Evolutionary conservation across 2,888 invertebrate species (phyloP).

Genomic region (Mantis religiosa): DNA sequence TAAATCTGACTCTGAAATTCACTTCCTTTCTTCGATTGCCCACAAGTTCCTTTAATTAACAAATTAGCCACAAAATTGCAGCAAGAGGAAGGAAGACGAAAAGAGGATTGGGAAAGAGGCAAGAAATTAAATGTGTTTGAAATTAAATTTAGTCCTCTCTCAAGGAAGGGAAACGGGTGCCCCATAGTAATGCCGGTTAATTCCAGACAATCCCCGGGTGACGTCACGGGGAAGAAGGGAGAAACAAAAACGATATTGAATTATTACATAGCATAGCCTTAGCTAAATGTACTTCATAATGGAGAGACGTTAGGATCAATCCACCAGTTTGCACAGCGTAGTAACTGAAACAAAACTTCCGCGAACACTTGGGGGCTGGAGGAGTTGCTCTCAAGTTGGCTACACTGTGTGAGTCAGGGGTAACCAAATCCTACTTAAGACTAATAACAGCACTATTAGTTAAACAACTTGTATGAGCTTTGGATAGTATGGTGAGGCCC

Average conservation of each 20-base stretch:
- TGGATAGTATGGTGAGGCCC: no score
- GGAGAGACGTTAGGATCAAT: not conserved
- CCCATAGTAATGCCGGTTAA: not conserved
- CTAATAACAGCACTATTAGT: no score
- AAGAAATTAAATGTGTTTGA: not conserved
- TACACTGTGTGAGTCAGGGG: not conserved
- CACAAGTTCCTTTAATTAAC: not conserved
- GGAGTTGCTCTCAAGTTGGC: not conserved
- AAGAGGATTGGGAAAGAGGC: not conserved
- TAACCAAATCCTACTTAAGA: not conserved
- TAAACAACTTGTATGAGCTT: no score
- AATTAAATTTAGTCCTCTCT: not conserved
- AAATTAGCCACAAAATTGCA: not conserved
- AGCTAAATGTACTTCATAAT: not conserved
- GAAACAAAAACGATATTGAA: not conserved
- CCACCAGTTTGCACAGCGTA: not conserved
- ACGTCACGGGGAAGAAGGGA: not conserved
- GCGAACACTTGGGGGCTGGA: not conserved
- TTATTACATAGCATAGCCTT: not conserved
- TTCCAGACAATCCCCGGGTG: not conserved
- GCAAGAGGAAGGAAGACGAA: not conserved
- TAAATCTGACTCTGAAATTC: not conserved
- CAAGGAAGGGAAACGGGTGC: not conserved
- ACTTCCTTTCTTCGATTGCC: not conserved
- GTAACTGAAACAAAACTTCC: not conserved